Base-by-base conservation (phyloP, 2,888 invertebrate species). In the Chromoteleia sp. region DNA sequence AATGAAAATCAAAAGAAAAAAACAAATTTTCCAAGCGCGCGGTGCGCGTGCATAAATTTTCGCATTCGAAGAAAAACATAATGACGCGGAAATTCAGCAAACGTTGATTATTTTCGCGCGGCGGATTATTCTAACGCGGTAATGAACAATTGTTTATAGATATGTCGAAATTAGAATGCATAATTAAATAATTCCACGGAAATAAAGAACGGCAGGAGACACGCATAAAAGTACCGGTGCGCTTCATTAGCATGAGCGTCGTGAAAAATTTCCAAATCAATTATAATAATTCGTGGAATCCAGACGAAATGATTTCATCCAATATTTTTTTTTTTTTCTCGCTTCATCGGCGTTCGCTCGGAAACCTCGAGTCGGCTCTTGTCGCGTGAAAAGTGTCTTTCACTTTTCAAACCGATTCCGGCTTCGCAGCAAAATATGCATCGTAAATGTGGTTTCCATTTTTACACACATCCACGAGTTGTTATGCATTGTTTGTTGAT, bases 401-500 rank as follows among this genome's bases (percentile, higher is more conserved):
- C 36, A 65, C 63, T 63, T 63, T 63, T 61, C 21, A 73, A 39
- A 45, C 43, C 45, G 12, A 61, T 43, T 61, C 33, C 50, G 12
- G 25, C 33, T 56, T 25, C n/a, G 56, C 15, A 29, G 56, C 43
- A 74, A 63, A 74, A 75, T 58, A 39, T 67, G 58, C 39, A 56
- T 43, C 52, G 59, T 67, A 75, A 75, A 75, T 67, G 75, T 67
- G 21, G 33, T 56, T 56, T 58, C 52, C 68, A 54, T 68, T 77
- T 70, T 70, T 61, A 30, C 29, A 29, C 41, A 17, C 30, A 41
- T 6, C 19, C 43, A 12, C 7, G 19, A 63, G 48, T 65, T 41
- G 36, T 77, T 70, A 59, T 70, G 54, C 15, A 77, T 77, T 77
- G 77, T 77, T 63, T 56, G 54, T 41, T 74, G 61, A 70, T 70